Conservation (phyloP, 2,888 invertebrate species). For the Dromius quadrimaculatus region DNA sequence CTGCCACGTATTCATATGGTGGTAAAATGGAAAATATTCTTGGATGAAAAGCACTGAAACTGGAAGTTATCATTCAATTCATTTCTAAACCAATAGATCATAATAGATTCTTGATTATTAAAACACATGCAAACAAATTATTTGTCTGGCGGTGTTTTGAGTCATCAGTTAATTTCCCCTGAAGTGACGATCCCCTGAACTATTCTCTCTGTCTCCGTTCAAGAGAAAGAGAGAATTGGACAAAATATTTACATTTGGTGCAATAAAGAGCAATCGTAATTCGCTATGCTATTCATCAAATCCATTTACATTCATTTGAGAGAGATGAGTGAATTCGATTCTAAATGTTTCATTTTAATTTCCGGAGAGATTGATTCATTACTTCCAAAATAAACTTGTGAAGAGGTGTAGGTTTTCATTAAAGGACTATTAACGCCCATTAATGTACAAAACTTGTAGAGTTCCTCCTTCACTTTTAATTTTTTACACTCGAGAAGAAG, state of each 20-base stretch:
- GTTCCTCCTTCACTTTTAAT: no score
- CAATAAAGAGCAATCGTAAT: slow-evolving; percentile 38
- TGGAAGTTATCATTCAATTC: no score
- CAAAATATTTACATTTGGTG: slow-evolving; percentile 41
- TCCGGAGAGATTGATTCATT: slow-evolving; percentile 38
- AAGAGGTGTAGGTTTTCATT: background rate
- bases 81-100: no score
- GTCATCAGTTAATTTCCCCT: slow-evolving; percentile 8
- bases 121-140: slow-evolving; percentile 25
- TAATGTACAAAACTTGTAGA: no score
- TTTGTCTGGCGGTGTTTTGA: slow-evolving; percentile 7
- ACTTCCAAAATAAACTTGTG: slow-evolving; percentile 4
- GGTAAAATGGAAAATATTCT: no score
- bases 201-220: slow-evolving; percentile 1
- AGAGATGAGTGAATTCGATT: slow-evolving; percentile 29
- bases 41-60: no score
- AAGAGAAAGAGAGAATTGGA: slow-evolving; percentile 5
- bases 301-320: slow-evolving; percentile 40
- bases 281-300: slow-evolving; percentile 38
- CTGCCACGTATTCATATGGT: no score
- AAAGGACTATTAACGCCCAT: background rate
- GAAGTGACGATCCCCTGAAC: background rate
- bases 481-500: no score
- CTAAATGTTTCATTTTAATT: slow-evolving; percentile 45
- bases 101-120: slow-evolving; percentile 21